Evolutionary conservation across 30 jellyfish, hydroid and myxozoan species (phyloP).

Genomic region (Hydractinia symbiolongicarpus): DNA sequence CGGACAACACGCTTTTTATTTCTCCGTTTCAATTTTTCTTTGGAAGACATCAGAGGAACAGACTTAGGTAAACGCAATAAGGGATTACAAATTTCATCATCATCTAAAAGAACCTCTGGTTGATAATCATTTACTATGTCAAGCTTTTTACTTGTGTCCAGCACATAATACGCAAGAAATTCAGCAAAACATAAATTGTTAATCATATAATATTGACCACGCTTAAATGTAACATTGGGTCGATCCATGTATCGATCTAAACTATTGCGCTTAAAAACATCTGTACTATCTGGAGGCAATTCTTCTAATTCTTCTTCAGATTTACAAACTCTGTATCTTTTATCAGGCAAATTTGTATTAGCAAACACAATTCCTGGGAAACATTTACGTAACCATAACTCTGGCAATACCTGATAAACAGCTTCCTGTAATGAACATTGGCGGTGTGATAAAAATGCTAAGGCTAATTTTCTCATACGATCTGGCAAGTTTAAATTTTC

Average conservation of each 20-base stretch:
- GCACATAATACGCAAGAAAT: constrained; percentile 17
- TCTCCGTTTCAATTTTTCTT: no score
- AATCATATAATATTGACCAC: constrained; percentile 16
- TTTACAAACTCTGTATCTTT: constrained; percentile 9
- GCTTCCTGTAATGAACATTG: constrained; percentile 14
- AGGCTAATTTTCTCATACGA: constrained; percentile 6
- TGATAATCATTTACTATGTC: constrained; percentile 16
- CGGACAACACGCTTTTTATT: no score
- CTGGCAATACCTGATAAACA: constrained; percentile 14
- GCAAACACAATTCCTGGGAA: neutral
- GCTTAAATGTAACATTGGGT: constrained; percentile 15
- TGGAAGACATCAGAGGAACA: constrained; percentile 13
- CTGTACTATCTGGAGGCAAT: constrained; percentile 34
- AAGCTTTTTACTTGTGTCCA: constrained; percentile 3
- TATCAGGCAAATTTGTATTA: constrained; percentile 20
- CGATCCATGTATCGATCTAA: constrained; percentile 25
- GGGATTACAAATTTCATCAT: neutral
- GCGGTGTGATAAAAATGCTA: neutral
- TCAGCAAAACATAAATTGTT: constrained; percentile 23
- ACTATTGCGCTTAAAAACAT: constrained; percentile 11
- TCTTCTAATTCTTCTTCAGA: constrained; percentile 22
- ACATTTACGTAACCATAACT: constrained; percentile 16
- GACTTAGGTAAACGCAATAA: neutral
- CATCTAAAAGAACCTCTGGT: constrained; percentile 14
- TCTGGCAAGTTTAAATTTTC: neutral